phyloP scores from a whole-genome alignment of 2,797 vertebrate genomes.

The Rhinophrynus dorsalis region DNA sequence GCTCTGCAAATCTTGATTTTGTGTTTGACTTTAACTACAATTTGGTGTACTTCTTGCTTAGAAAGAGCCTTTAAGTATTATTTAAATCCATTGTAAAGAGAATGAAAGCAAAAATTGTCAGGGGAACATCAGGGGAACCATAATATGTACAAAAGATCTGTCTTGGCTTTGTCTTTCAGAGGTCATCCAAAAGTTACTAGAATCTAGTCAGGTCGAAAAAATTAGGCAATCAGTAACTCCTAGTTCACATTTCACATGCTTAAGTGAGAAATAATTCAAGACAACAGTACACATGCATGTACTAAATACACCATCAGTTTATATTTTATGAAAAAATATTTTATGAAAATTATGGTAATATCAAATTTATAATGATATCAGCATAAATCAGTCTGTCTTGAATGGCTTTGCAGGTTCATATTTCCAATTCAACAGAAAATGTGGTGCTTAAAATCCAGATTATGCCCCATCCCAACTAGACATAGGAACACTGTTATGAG shows the following conservation, averaged over 20 bases:
- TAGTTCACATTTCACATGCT: constrained; percentile 56
- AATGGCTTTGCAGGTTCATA: not conserved
- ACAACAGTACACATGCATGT: constrained; percentile 25
- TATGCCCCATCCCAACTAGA: too few relatives aligned
- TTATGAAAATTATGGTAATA: not conserved
- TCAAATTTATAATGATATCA: not conserved
- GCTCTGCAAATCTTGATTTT: not conserved
- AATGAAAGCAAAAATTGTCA: constrained; percentile 43
- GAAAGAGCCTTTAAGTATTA: constrained; percentile 14
- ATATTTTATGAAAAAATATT: not conserved
- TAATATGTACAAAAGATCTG: constrained; percentile 69
- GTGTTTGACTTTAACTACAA: constrained; percentile 19
- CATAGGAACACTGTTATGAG: not conserved
- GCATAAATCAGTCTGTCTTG: not conserved
- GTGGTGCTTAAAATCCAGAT: too few relatives aligned
- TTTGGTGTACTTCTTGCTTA: not conserved
- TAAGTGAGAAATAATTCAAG: constrained; percentile 28
- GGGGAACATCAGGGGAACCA: constrained; percentile 57
- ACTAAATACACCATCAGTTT: not conserved
- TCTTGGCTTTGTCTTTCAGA: constrained; percentile 90
- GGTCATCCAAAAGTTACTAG: constrained; percentile 98
- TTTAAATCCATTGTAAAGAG: constrained; percentile 35
- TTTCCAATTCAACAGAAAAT: too few relatives aligned
- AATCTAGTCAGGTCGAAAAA: constrained; percentile 82
- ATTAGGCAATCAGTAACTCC: constrained; percentile 75